Evolutionary conservation across 1,140 invertebrate genomes (phyloP).

Genomic region (Amphibalanus amphitrite): DNA sequence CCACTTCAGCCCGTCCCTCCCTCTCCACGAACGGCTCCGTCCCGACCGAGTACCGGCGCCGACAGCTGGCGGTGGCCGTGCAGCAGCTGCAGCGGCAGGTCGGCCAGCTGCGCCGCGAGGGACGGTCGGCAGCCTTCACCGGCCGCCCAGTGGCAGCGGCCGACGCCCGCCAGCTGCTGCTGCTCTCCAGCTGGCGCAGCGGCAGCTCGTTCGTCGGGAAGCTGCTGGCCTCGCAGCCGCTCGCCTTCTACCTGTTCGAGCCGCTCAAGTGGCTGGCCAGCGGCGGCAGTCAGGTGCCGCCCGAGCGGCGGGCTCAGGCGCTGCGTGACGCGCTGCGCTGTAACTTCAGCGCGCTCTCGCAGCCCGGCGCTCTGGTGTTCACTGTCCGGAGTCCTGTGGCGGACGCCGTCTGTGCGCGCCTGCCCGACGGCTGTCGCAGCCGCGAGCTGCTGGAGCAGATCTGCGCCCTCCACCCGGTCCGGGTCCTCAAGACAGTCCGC

Average conservation of each 20-base stretch:
- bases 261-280: slow-evolving; percentile 4
- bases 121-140: no score
- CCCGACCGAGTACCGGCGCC: no score
- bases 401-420: background rate
- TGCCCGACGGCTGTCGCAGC: background rate
- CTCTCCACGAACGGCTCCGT: no score
- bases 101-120: no score
- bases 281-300: background rate
- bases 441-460: no score
- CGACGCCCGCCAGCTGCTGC: slow-evolving; percentile 5
- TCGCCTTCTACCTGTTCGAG: slow-evolving; percentile 14
- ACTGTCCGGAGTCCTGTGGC: background rate
- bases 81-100: no score
- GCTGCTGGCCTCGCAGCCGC: slow-evolving; percentile 12
- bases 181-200: slow-evolving; percentile 11
- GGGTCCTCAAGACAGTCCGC: slow-evolving; percentile 9
- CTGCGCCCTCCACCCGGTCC: slow-evolving; percentile 4
- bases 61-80: no score
- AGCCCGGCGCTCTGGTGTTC: background rate
- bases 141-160: no score
- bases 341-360: background rate
- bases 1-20: no score
- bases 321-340: slow-evolving; percentile 2
- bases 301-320: background rate
- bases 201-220: slow-evolving; percentile 14